Conservation (phyloP, 2,113 vertebrate genomes). For the Bubo blakistoni region DNA sequence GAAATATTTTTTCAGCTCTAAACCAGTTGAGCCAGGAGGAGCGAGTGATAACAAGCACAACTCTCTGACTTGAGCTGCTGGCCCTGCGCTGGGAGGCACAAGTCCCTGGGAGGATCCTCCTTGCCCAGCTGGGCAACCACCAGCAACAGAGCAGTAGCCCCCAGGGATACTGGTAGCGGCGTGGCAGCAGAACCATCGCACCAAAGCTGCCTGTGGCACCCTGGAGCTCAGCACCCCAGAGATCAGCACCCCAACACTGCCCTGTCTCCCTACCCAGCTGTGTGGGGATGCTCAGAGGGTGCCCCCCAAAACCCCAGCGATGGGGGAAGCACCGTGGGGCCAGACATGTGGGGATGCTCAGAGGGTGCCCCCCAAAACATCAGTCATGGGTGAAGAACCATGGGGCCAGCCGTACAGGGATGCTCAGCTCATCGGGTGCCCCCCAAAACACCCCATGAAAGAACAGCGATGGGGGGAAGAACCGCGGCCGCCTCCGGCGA, state of each 20-base stretch:
- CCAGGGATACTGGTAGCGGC: no score
- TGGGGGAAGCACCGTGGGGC: no score
- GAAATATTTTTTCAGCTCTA: not conserved
- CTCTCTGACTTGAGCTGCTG: not conserved
- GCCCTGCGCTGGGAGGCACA: not conserved
- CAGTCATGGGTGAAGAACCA: no score
- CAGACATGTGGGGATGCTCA: not conserved
- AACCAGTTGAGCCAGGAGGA: not conserved
- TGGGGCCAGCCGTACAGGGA: no score
- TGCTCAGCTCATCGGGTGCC: no score
- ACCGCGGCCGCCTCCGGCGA: rapidly evolving
- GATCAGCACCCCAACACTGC: no score
- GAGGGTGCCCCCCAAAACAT: no score
- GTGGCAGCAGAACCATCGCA: not conserved
- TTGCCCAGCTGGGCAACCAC: not conserved
- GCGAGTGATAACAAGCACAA: rapidly evolving
- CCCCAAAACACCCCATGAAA: not conserved
- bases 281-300: no score
- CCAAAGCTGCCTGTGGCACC: not conserved
- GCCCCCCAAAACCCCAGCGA: no score
- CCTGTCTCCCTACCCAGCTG: no score
- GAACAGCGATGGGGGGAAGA: not conserved
- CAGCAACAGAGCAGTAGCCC: not conserved
- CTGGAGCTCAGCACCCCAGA: not conserved
- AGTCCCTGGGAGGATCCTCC: not conserved